Evolutionary conservation across 92 coral and sea anemone genomes (phyloP).

Genomic region (Galaxea fascicularis): DNA sequence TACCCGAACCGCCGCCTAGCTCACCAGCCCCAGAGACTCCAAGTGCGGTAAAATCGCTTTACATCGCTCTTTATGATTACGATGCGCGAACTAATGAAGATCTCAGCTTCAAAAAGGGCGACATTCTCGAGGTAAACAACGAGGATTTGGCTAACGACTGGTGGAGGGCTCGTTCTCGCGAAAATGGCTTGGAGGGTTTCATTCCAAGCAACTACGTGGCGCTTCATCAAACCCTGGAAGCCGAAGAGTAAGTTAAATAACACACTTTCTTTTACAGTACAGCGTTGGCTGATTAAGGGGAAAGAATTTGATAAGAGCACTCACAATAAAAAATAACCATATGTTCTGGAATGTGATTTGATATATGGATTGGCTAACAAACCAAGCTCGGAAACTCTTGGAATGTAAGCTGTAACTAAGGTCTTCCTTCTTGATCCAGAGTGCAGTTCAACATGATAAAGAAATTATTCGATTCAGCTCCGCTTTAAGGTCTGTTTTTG

Average conservation of each 20-base stretch:
- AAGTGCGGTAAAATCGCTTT: slow-evolving; percentile 64
- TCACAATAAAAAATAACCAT: slow-evolving; percentile 1
- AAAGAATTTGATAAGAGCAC: slow-evolving; percentile 12
- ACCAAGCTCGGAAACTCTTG: background rate
- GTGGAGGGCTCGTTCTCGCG: slow-evolving; percentile 95
- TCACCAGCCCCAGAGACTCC: slow-evolving; percentile 67
- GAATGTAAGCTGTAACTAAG: slow-evolving; percentile 16
- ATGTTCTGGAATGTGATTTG: slow-evolving; percentile 11
- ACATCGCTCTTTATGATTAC: slow-evolving; percentile 93
- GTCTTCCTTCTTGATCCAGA: background rate
- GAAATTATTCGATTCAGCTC: slow-evolving; percentile 3
- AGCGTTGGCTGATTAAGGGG: background rate
- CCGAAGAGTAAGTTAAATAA: slow-evolving; percentile 90
- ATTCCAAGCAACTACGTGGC: slow-evolving; percentile 99
- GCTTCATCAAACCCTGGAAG: slow-evolving; percentile 85
- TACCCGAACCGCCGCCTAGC: slow-evolving; percentile 56
- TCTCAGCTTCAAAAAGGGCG: slow-evolving; percentile 95
- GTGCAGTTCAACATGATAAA: background rate
- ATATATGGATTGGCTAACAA: background rate
- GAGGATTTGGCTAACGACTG: slow-evolving; percentile 89
- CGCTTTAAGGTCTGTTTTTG: slow-evolving; percentile 14
- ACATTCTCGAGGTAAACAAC: slow-evolving; percentile 86
- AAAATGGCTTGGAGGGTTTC: slow-evolving; percentile 80
- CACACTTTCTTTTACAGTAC: background rate
- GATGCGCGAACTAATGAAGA: slow-evolving; percentile 96